phyloP scores from a whole-genome alignment of 2,888 invertebrate genomes.

The Drosophila prolongata region DNA sequence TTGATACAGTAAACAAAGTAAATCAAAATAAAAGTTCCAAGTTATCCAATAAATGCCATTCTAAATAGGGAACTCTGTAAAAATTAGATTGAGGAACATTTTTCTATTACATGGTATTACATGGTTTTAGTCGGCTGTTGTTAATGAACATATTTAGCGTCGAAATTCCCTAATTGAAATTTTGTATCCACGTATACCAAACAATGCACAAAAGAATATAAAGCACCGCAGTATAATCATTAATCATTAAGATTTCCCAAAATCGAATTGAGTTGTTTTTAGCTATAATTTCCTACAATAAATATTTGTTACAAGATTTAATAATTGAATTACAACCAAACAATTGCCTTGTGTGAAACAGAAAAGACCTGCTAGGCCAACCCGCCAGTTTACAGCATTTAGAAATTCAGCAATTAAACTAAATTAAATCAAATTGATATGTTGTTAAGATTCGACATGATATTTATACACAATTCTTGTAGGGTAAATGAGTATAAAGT shows the following conservation, averaged over 20 bases:
- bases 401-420: background rate
- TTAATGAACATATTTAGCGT: too few relatives aligned
- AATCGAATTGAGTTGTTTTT: background rate
- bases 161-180: too few relatives aligned
- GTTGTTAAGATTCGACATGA: background rate
- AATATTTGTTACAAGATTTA: slow-evolving; percentile 1
- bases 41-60: background rate
- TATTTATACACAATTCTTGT: background rate
- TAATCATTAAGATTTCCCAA: too few relatives aligned
- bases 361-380: background rate
- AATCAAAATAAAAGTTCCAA: background rate
- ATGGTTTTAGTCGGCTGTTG: background rate
- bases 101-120: background rate
- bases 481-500: background rate
- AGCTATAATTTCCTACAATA: background rate
- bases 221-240: too few relatives aligned
- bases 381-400: background rate
- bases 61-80: too few relatives aligned
- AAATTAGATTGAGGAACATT: background rate
- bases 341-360: background rate
- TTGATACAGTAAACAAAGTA: background rate
- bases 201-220: too few relatives aligned
- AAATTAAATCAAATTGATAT: background rate
- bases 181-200: too few relatives aligned
- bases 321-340: background rate